Evolutionary conservation across 1,140 invertebrate species (phyloP).

Genomic region (Heliothis subflexa): DNA sequence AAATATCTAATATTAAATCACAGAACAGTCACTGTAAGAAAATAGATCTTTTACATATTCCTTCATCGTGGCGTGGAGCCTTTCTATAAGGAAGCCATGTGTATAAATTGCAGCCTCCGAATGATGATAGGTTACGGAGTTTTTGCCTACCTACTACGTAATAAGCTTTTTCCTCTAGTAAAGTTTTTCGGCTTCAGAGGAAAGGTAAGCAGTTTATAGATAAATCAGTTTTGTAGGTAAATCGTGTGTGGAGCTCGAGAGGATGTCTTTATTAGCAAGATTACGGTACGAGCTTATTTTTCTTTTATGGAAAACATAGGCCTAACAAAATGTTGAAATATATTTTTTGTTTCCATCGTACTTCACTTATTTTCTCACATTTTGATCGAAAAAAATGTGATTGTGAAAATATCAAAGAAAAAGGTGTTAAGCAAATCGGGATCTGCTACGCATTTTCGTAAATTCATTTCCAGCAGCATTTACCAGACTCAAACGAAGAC

Average conservation of each 20-base stretch:
- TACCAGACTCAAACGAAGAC: too few relatives aligned
- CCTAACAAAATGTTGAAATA: background rate
- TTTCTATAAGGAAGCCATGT: slow-evolving; percentile 27
- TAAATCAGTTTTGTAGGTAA: slow-evolving; percentile 32
- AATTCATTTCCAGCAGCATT: background rate
- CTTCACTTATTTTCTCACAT: too few relatives aligned
- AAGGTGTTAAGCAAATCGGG: too few relatives aligned
- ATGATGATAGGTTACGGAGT: slow-evolving; percentile 37
- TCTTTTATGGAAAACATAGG: slow-evolving; percentile 3
- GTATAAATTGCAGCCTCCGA: slow-evolving; percentile 36
- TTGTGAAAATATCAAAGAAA: too few relatives aligned
- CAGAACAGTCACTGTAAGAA: too few relatives aligned
- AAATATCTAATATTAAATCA: background rate
- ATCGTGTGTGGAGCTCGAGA: background rate
- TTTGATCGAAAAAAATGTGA: too few relatives aligned
- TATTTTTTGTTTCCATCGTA: too few relatives aligned
- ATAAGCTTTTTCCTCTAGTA: slow-evolving; percentile 37
- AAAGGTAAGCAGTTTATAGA: slow-evolving; percentile 39
- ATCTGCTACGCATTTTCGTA: too few relatives aligned
- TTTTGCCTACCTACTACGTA: slow-evolving; percentile 34
- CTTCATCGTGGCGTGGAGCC: background rate
- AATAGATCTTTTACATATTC: background rate
- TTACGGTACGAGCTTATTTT: slow-evolving; percentile 17
- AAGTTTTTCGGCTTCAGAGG: slow-evolving; percentile 12
- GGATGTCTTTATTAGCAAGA: slow-evolving; percentile 17